phyloP scores from a whole-genome alignment of 2,797 vertebrate genomes.

The Anguilla megastoma region DNA sequence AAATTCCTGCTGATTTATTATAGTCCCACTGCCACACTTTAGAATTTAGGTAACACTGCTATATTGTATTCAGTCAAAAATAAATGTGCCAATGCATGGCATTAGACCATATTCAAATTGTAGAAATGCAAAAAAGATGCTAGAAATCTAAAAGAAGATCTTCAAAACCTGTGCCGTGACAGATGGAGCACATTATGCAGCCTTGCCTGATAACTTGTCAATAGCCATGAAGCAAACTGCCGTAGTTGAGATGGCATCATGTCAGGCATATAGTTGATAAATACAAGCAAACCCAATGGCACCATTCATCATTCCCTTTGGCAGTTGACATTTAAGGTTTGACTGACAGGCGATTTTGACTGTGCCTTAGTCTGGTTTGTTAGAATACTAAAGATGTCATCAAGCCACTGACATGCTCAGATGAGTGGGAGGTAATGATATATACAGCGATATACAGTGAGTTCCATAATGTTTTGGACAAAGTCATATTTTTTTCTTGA shows the following conservation, averaged over 20 bases:
- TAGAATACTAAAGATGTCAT: neutral
- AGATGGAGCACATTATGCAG: slow-evolving; percentile 31
- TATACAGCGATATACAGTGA: neutral
- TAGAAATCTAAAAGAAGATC: too few species aligned
- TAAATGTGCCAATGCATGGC: too few species aligned
- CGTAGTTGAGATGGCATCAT: slow-evolving; percentile 23
- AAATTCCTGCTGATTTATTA: too few species aligned
- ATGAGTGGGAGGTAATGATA: neutral
- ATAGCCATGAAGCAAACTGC: slow-evolving; percentile 25
- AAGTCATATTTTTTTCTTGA: too few species aligned
- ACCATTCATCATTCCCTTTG: slow-evolving; percentile 50
- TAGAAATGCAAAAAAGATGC: too few species aligned
- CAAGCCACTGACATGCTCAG: neutral
- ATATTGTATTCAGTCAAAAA: neutral
- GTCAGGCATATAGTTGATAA: slow-evolving; percentile 24
- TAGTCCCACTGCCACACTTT: too few species aligned
- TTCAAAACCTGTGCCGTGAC: neutral
- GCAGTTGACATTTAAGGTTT: slow-evolving; percentile 47
- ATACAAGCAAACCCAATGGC: slow-evolving; percentile 39
- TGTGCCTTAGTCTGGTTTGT: slow-evolving; percentile 26
- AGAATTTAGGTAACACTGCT: neutral
- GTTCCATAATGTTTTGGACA: too few species aligned
- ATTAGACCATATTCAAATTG: too few species aligned
- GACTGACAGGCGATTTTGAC: slow-evolving; percentile 52
- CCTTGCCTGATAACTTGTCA: slow-evolving; percentile 8